Conservation (phyloP, 2,797 vertebrate genomes). For the Intellagama lesueurii region DNA sequence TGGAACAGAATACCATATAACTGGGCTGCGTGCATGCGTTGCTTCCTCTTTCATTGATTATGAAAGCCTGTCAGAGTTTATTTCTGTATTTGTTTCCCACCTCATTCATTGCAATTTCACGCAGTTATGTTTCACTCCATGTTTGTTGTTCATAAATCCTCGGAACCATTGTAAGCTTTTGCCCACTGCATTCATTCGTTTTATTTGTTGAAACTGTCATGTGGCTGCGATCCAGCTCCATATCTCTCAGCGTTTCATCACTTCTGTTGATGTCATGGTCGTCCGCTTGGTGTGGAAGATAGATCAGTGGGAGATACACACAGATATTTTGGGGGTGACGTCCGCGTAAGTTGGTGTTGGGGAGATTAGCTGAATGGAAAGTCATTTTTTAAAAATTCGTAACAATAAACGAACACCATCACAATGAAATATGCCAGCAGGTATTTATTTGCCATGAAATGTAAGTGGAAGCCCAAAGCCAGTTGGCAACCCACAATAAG, state of each 20-base stretch:
- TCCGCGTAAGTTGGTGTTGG: not conserved
- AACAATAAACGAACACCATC: not conserved
- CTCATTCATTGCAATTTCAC: slow-evolving; percentile 32
- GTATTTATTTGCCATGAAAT: not conserved
- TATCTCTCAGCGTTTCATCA: slow-evolving; percentile 73
- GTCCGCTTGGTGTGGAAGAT: slow-evolving; percentile 17
- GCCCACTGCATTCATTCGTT: slow-evolving; percentile 57
- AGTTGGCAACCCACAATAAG: no score
- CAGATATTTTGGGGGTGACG: not conserved
- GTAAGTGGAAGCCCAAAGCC: not conserved
- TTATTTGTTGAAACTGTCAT: slow-evolving; percentile 59
- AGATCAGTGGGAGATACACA: not conserved
- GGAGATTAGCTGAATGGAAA: no score
- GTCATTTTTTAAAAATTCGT: no score
- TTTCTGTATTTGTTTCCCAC: slow-evolving; percentile 33
- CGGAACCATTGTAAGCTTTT: slow-evolving; percentile 54
- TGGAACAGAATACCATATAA: not conserved
- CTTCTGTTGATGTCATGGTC: not conserved
- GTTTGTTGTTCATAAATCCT: slow-evolving; percentile 57
- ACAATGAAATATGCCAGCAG: not conserved
- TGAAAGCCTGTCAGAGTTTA: slow-evolving; percentile 24
- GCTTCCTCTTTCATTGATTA: slow-evolving; percentile 37
- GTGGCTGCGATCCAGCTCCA: slow-evolving; percentile 55
- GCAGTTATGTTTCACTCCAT: slow-evolving; percentile 55
- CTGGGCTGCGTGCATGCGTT: not conserved